Evolutionary conservation across 2,888 invertebrate species (phyloP).

Genomic region (Vandiemenella viatica): DNA sequence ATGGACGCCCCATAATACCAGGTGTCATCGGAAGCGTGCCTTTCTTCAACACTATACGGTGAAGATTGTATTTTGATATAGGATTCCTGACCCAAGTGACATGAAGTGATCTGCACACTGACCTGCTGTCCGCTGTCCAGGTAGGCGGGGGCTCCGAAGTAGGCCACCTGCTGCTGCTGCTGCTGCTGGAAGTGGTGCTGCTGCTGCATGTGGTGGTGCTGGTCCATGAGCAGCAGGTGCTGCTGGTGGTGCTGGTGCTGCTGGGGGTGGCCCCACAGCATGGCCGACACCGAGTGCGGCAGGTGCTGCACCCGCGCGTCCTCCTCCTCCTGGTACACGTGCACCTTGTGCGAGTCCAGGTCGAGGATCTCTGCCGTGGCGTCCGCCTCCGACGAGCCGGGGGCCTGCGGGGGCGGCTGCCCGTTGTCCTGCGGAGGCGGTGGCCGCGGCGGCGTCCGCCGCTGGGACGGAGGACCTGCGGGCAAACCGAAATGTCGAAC

Average conservation of each 20-base stretch:
- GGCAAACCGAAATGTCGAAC: too few relatives aligned
- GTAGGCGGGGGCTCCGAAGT: constrained; percentile 22
- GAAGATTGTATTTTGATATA: too few relatives aligned
- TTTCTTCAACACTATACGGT: too few relatives aligned
- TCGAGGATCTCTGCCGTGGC: constrained; percentile 70
- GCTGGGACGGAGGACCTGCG: constrained; percentile 7
- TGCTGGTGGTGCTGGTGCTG: constrained; percentile 18
- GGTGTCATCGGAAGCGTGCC: too few relatives aligned
- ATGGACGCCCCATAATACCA: too few relatives aligned
- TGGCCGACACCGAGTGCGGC: constrained; percentile 39
- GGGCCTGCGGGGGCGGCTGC: too few relatives aligned
- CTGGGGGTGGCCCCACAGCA: constrained; percentile 25
- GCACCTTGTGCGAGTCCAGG: constrained; percentile 77
- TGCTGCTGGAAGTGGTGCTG: constrained; percentile 27
- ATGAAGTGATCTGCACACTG: constrained; percentile 44
- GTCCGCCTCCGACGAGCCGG: constrained; percentile 33
- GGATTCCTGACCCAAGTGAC: too few relatives aligned
- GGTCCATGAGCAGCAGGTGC: not conserved
- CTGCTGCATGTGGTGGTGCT: too few relatives aligned
- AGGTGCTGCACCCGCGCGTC: constrained; percentile 24
- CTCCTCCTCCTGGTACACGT: constrained; percentile 32
- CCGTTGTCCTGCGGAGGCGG: too few relatives aligned
- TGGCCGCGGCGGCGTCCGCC: not conserved
- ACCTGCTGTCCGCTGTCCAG: constrained; percentile 65
- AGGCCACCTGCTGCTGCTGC: constrained; percentile 25